These are phyloP conservation scores for Cladopsammia gracilis DNA, from an alignment of 64 coral and sea anemone species.

Conservation along the genomic window DNA sequence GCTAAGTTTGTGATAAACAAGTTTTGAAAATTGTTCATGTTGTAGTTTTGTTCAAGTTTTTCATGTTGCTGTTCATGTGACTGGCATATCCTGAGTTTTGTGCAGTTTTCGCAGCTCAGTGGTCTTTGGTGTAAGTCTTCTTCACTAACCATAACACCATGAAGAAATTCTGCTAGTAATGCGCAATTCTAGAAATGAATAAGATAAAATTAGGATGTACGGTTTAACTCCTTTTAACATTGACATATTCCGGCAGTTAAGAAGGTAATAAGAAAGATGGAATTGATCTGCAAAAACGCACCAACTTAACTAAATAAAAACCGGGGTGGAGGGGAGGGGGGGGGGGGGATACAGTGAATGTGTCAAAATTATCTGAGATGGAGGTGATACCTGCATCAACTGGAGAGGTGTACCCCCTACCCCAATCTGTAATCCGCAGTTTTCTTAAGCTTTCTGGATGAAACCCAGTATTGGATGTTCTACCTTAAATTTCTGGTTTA, in stretches of 20 bases:
- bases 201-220: neutral
- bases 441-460: too few species aligned
- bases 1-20: neutral
- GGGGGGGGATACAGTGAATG: neutral
- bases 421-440: too few species aligned
- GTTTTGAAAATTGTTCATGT: neutral
- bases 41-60: slow-evolving; percentile 1
- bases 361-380: neutral
- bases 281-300: too few species aligned
- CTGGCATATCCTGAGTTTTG: slow-evolving; percentile 57
- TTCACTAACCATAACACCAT: slow-evolving; percentile 44
- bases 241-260: too few species aligned
- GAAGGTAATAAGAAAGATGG: too few species aligned
- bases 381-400: neutral
- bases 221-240: too few species aligned
- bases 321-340: too few species aligned
- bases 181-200: slow-evolving; percentile 79
- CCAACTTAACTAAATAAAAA: too few species aligned
- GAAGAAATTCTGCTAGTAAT: slow-evolving; percentile 86
- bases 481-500: too few species aligned
- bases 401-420: too few species aligned
- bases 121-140: neutral
- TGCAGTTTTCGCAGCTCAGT: neutral
- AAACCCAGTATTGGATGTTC: too few species aligned
- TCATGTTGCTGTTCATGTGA: neutral